phyloP scores from a whole-genome alignment of 2,888 invertebrate species.

The Polymixis flavicincta region DNA sequence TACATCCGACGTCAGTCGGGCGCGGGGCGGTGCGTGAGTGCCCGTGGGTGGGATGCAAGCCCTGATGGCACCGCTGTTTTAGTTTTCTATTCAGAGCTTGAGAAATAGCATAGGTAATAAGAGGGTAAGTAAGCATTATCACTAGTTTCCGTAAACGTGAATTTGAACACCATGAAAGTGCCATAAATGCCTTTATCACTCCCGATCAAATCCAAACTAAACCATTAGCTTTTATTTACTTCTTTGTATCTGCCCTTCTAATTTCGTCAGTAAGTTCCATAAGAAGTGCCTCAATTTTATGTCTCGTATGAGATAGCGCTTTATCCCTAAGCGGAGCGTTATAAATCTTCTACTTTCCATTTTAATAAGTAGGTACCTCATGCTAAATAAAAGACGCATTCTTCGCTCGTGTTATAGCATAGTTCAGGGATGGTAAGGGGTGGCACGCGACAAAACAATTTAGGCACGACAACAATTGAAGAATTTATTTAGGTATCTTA shows the following conservation, averaged over 20 bases:
- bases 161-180: background rate
- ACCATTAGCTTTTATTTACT: background rate
- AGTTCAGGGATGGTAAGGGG: background rate
- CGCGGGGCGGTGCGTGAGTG: background rate
- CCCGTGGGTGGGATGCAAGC: conserved; percentile 10
- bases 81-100: background rate
- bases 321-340: background rate
- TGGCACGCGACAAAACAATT: too few relatives aligned
- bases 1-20: background rate
- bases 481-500: too few relatives aligned
- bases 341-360: conserved; percentile 33
- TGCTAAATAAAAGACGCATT: conserved; percentile 19
- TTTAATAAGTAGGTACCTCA: conserved; percentile 8
- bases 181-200: background rate
- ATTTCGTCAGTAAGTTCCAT: background rate
- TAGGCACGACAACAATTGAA: too few relatives aligned
- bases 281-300: conserved; percentile 1
- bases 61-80: conserved; percentile 6
- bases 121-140: too few relatives aligned
- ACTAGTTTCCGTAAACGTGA: background rate
- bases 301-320: background rate
- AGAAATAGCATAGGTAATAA: background rate
- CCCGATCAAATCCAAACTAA: background rate
- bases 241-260: background rate
- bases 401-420: conserved; percentile 9